Base-by-base conservation (phyloP, 2,888 invertebrate species). In the Apeira syringaria region DNA sequence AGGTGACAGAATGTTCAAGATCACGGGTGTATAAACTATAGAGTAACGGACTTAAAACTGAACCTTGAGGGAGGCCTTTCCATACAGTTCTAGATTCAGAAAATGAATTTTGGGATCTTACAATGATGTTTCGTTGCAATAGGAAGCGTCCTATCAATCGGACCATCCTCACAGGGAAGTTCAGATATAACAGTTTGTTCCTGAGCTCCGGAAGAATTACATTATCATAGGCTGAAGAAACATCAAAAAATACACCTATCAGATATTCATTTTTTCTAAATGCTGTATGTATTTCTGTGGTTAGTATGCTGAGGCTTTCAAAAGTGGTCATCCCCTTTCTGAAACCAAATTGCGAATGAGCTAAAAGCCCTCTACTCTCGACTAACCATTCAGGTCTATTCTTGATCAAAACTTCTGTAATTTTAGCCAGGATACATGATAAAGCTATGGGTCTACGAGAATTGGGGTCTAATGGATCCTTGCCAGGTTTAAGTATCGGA, bases 51-150 rank as follows among this genome's bases (percentile, higher is more conserved):
- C 56, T 56, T 0, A 57, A 22, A 0, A 59, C 58, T 3, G 50
- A 60, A 1, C 56, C 59, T 22, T 61, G 61, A 2, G 59, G 59
- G 0, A 61, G 44, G 5, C 61, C 64, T 30, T 47, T 57, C 54
- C 53, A 60, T 0, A 59, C 33, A 0, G 13, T 22, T 26, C 49
- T 37, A 1, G 27, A 10, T 8, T 48, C 11, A 1, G 41, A 25
- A n/a, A 39, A 13, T 2, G 7, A 7, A 5, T 36, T 20, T 3
- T 35, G 7, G n/a, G 9, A n/a, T 32, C 31, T 35, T 18, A 55
- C 34, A 6, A 33, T 4, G 0, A 57, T 29, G 2, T 38, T 18
- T 11, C 58, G 34, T 5, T 39, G 42, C 15, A 32, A 31, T 0
- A 62, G 10, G 0, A 56, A 3, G 7, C 55, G 50, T 5, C 13